These are phyloP conservation scores for Hypotaenidia okinawae DNA, from an alignment of 2,797 vertebrate genomes.

Conservation along the genomic window DNA sequence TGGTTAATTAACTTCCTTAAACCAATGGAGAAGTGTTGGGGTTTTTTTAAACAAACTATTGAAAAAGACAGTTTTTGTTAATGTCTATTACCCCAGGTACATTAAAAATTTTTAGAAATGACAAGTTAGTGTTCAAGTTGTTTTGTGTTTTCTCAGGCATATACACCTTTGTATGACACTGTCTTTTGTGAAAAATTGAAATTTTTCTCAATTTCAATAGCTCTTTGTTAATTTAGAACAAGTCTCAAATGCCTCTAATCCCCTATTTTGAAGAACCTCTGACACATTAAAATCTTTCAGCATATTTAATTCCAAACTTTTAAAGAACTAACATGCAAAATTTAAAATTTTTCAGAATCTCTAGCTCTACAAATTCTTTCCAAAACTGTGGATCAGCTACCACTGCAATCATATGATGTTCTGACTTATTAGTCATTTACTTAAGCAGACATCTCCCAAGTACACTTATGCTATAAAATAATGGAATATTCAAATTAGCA, in stretches of 20 bases:
- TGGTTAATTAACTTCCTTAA: neutral
- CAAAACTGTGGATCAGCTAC: neutral
- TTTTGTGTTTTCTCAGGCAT: neutral
- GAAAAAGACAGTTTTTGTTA: neutral
- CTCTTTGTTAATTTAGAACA: neutral
- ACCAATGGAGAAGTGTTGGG: neutral
- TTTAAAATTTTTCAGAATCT: neutral
- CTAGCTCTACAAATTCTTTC: neutral
- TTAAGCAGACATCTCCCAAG: neutral
- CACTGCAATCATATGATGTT: neutral
- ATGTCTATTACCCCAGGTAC: neutral
- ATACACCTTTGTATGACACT: neutral
- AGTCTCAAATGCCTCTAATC: neutral
- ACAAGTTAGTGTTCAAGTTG: neutral
- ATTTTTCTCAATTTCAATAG: neutral
- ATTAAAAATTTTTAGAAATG: neutral
- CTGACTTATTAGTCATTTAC: neutral
- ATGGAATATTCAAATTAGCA: neutral
- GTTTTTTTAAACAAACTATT: neutral
- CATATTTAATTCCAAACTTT: neutral
- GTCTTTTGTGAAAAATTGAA: neutral
- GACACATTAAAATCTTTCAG: neutral
- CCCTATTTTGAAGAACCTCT: neutral
- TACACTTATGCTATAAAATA: neutral
- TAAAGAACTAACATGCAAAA: neutral